Evolutionary conservation across 2,888 invertebrate genomes (phyloP), one percentile per base, ranked within the genome.

Genomic region (Chalcis sispes): DNA sequence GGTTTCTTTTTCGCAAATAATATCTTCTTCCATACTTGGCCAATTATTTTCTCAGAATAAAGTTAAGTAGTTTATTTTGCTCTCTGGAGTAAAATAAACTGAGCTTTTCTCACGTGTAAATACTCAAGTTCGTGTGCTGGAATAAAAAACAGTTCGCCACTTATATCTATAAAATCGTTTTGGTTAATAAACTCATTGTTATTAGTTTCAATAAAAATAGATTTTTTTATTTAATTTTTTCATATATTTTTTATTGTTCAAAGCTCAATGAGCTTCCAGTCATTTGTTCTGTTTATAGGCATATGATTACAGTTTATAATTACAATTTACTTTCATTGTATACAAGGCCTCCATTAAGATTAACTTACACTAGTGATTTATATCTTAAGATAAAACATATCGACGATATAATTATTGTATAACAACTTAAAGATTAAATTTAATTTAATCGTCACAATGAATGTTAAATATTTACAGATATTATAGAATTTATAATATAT

Each of bases 281-380:
- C 29, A 13, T 36, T 25, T 0, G 13, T 27, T 42, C 7, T 59
- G 40, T 54, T 5, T n/a, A n/a, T n/a, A n/a, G n/a, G n/a, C n/a
- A n/a, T n/a, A n/a, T n/a, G n/a, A n/a, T n/a, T 70, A 59, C 50
- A 58, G 29, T 18, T 36, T 32, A 42, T 64, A 10, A 2, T 23
- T 20, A 20, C 50, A 50, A 13, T 15, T 46, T 48, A 56, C 46
- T 36, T 25, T 29, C 46, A 46, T 20, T 59, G 59, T 18, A 36
- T n/a, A 58, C 23, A 58, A 67, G 66, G 66, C 52, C 73, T 42
- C 73, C 46, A 42, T 52, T n/a, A 29, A 48, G 20, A 7, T n/a
- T 52, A 29, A 73, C 59, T 71, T 62, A 72, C 72, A 65, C 42
- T 15, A 25, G 54, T n/a, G 23, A 40, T 15, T 54, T 36, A 66